Evolutionary conservation across 2,888 invertebrate species (phyloP), one percentile per base, ranked within the genome.

Genomic region (Mamestra brassicae): DNA sequence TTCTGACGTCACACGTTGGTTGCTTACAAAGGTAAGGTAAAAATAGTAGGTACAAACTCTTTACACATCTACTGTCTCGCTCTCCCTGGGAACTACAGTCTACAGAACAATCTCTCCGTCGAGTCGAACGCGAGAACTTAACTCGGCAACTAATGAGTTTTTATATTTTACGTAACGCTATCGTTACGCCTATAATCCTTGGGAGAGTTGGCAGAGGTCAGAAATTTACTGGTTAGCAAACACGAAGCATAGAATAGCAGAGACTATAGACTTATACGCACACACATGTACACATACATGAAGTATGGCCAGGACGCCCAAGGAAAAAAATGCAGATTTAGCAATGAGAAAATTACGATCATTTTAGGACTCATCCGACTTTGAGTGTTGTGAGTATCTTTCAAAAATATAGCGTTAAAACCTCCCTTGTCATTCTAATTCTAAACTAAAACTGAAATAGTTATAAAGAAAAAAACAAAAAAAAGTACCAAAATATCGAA

Each of bases 31-130:
- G 78, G 78, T 60, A 77, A 85, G 11, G 50, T 82, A 83, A 85
- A 85, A 83, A 81, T 78, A 77, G 8, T 4, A 4, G 5, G 71
- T 77, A 77, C 47, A 10, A n/a, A 85, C 80, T 75, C 82, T 85
- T 85, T 63, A 52, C 65, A 81, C 72, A 68, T 62, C 26, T 72
- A 72, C 68, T 26, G 4, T 82, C 82, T 85, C 82, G 69, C 86
- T 82, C 86, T 10, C n/a, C 78, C 71, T 82, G 86, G 78, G 82
- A 85, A 82, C 66, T 57, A 57, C n/a, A 83, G 85, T 85, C 66
- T 60, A 57, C n/a, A 83, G 79, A 85, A 82, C 82, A 83, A 85
- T 85, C 86, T 82, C 81, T 81, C 82, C 85, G 77, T 69, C 78
- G 72, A 78, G 55, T 78, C 62, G 78, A 67, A 72, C 85, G 83